Percentiles rank a stretch among this genome's conserved stretches.
Conservation (phyloP, 2,113 vertebrate species). For the human (Homo sapiens) region DNA sequence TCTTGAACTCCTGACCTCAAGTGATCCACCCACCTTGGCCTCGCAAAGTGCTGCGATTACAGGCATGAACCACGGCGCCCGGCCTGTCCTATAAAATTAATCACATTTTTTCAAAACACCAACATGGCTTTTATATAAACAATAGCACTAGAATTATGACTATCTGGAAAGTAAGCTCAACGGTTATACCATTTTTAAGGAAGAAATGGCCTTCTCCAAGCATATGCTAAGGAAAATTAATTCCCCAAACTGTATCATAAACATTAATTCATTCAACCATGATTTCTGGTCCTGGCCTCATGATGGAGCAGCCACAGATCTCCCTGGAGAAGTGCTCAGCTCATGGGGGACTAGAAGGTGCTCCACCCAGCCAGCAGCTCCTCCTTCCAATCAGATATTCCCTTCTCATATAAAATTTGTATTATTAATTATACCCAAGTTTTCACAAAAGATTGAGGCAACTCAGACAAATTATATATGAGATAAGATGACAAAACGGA, state of each 20-base stretch:
- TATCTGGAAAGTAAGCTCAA: neutral
- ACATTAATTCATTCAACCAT: no score
- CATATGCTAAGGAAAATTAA: neutral
- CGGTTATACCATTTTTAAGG: neutral
- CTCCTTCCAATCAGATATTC: neutral
- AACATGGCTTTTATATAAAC: neutral
- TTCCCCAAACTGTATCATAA: neutral
- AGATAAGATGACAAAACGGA: neutral
- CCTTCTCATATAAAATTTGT: neutral
- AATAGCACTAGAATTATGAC: neutral
- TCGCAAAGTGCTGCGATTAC: no score
- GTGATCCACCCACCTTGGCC: no score
- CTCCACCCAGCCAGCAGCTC: no score
- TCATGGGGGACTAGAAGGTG: fast-evolving
- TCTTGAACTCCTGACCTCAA: no score
- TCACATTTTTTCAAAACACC: neutral
- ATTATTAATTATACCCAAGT: neutral
- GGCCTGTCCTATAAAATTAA: neutral
- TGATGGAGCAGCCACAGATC: fast-evolving
- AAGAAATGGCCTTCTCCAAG: neutral
- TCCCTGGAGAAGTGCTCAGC: fast-evolving
- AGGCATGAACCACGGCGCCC: no score
- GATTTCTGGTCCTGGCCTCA: neutral
- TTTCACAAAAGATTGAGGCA: neutral
- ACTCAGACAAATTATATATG: neutral